These are phyloP conservation scores for Semotilus atromaculatus DNA, from an alignment of 2,797 vertebrate genomes.

Conservation along the genomic window DNA sequence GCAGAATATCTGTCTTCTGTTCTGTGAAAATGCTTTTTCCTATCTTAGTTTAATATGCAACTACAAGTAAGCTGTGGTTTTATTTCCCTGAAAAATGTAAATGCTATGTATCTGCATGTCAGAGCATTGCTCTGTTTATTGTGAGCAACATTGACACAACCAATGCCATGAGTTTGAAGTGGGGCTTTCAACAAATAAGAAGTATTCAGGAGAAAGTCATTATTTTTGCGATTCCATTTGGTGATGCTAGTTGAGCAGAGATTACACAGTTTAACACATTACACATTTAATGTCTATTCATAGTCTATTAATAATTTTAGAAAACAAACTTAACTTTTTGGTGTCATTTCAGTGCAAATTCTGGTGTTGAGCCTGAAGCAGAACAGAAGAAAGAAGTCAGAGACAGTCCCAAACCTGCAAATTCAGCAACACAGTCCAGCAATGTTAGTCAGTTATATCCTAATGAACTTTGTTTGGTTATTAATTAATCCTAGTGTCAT, in stretches of 20 bases:
- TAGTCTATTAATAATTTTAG: not conserved
- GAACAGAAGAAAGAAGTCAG: conserved; percentile 85
- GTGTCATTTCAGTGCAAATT: conserved; percentile 68
- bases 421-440: conserved; percentile 85
- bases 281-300: not conserved
- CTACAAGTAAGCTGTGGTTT: not conserved
- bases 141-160: not conserved
- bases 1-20: not conserved
- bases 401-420: conserved; percentile 82
- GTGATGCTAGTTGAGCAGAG: not conserved
- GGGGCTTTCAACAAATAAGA: not conserved
- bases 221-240: not conserved
- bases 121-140: not conserved
- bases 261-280: not conserved
- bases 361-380: conserved; percentile 77
- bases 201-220: not conserved
- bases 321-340: conserved; percentile 29
- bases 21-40: not conserved
- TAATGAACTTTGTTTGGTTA: not conserved
- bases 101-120: not conserved
- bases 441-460: conserved; percentile 79
- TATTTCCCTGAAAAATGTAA: not conserved
- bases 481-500: not conserved
- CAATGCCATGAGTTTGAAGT: not conserved
- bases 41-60: not conserved